phyloP scores from a whole-genome alignment of 2,888 invertebrate genomes.

The Diarsia mendica region DNA sequence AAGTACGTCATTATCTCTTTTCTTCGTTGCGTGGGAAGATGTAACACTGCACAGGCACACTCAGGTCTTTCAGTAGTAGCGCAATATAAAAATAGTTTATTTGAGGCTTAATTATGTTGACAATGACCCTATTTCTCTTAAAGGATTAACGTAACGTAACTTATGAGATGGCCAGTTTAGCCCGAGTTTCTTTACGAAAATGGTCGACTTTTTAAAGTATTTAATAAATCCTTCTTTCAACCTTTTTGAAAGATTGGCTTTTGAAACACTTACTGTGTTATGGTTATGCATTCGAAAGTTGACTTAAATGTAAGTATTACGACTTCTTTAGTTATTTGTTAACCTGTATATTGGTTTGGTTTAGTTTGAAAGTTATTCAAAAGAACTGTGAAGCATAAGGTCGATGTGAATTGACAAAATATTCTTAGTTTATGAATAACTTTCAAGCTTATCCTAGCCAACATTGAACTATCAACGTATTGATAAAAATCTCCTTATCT shows the following conservation, averaged over 20 bases:
- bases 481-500: neutral
- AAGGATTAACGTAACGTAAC: neutral
- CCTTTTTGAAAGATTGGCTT: neutral
- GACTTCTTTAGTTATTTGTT: too few species aligned
- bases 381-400: too few species aligned
- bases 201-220: neutral
- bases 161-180: neutral
- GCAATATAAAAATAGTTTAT: conserved; percentile 24
- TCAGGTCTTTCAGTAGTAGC: conserved; percentile 14
- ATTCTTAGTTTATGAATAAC: neutral
- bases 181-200: neutral
- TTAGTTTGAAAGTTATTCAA: too few species aligned
- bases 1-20: conserved; percentile 7
- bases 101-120: neutral
- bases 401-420: too few species aligned
- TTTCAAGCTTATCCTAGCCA: neutral
- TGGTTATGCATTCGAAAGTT: neutral
- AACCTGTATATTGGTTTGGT: too few species aligned
- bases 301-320: neutral
- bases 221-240: neutral
- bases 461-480: neutral
- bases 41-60: neutral
- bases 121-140: conserved; percentile 22
- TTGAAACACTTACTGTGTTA: neutral
- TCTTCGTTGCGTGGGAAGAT: conserved; percentile 11